These are phyloP conservation scores for Holocentrus rufus DNA, from an alignment of 2,797 vertebrate species.

Conservation along the genomic window DNA sequence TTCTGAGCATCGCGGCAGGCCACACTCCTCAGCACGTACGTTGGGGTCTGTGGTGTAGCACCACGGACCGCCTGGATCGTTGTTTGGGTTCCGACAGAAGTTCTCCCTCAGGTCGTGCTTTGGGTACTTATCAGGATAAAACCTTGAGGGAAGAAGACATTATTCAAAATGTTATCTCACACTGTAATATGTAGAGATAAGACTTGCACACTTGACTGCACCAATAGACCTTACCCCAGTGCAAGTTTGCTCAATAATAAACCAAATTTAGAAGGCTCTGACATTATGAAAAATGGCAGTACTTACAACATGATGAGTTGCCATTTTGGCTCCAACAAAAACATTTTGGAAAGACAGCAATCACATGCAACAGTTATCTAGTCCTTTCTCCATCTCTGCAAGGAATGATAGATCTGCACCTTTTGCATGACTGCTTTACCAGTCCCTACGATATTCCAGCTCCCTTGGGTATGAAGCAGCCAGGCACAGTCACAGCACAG, in stretches of 20 bases:
- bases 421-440: conserved; percentile 55
- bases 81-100: conserved; percentile 96
- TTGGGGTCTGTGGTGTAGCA: conserved; percentile 95
- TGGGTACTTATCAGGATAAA: conserved; percentile 83
- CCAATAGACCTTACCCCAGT: not conserved
- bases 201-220: conserved; percentile 59
- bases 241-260: too few relatives aligned
- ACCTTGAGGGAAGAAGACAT: conserved; percentile 81
- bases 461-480: conserved; percentile 64
- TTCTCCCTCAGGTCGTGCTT: conserved; percentile 93
- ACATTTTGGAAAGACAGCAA: conserved; percentile 18
- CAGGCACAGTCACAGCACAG: conserved; percentile 66
- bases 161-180: conserved; percentile 62
- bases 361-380: conserved; percentile 56
- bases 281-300: conserved; percentile 19
- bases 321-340: conserved; percentile 26
- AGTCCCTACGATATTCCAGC: conserved; percentile 37
- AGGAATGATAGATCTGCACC: conserved; percentile 43
- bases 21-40: conserved; percentile 90
- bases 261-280: too few relatives aligned
- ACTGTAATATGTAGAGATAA: conserved; percentile 58
- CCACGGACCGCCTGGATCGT: conserved; percentile 94
- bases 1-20: conserved; percentile 92
- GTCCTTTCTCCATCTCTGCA: conserved; percentile 15
- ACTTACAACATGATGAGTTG: not conserved